These are phyloP conservation scores for Bufotes viridis DNA, from an alignment of 2,797 vertebrate species.

Conservation along the genomic window DNA sequence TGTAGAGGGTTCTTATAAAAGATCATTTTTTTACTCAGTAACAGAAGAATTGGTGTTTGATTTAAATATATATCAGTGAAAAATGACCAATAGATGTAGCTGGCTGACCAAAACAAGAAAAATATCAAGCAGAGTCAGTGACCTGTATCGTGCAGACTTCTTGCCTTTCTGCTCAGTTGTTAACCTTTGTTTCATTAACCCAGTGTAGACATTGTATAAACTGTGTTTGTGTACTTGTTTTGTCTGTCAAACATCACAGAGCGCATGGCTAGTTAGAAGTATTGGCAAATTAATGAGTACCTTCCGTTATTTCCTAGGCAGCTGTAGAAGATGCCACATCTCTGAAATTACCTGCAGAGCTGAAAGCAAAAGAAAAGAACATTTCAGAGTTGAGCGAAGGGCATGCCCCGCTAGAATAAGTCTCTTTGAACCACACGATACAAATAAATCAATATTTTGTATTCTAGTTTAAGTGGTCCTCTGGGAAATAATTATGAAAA, in stretches of 20 bases:
- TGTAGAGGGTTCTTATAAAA: neutral
- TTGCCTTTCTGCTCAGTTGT: slow-evolving; percentile 34
- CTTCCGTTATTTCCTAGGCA: slow-evolving; percentile 51
- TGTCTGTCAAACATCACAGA: slow-evolving; percentile 47
- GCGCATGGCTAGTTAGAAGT: slow-evolving; percentile 54
- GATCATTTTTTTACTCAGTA: neutral
- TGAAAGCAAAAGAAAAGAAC: slow-evolving; percentile 52
- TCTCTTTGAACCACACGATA: slow-evolving; percentile 59
- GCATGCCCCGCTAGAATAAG: slow-evolving; percentile 62
- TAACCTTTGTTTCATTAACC: slow-evolving; percentile 47
- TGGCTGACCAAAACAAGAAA: slow-evolving; percentile 63
- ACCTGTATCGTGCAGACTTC: slow-evolving; percentile 28
- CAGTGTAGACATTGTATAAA: slow-evolving; percentile 24
- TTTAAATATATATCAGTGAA: slow-evolving; percentile 3
- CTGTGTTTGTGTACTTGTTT: slow-evolving; percentile 55
- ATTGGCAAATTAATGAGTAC: slow-evolving; percentile 62
- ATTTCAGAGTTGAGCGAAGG: slow-evolving; percentile 60
- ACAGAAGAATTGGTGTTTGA: neutral
- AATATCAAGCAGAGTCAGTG: slow-evolving; percentile 26
- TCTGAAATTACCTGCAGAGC: slow-evolving; percentile 56
- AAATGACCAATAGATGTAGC: neutral
- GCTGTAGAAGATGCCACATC: slow-evolving; percentile 56
- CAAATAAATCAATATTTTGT: slow-evolving; percentile 62
- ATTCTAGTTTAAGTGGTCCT: slow-evolving; percentile 59
- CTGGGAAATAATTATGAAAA: slow-evolving; percentile 60